phyloP scores from a whole-genome alignment of 1,140 invertebrate species.

The Bombus sibiricus region DNA sequence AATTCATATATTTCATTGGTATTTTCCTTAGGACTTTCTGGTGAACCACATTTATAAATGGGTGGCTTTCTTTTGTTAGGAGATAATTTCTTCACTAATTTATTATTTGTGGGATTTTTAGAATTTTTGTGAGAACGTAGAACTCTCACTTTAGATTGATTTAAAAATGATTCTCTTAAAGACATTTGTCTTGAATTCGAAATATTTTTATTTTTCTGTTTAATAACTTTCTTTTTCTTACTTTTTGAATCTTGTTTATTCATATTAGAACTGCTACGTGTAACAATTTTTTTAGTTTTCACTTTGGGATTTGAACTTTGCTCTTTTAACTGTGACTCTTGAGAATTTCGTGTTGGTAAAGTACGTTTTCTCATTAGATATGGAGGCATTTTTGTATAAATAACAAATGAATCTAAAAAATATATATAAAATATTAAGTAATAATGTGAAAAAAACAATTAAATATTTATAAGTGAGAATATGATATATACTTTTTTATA shows the following conservation, averaged over 20 bases:
- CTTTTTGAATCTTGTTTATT: not conserved
- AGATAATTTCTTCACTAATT: not conserved
- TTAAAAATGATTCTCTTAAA: slow-evolving; percentile 47
- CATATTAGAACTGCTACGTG: not conserved
- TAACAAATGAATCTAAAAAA: slow-evolving; percentile 22
- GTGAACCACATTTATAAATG: slow-evolving; percentile 39
- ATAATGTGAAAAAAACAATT: not conserved
- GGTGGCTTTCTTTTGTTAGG: slow-evolving; percentile 33
- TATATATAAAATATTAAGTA: not conserved
- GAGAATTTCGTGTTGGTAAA: not conserved
- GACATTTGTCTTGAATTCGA: slow-evolving; percentile 27
- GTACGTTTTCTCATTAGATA: slow-evolving; percentile 8
- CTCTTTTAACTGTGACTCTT: not conserved
- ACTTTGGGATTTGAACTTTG: not conserved
- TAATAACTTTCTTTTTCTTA: not conserved
- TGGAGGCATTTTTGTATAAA: not conserved
- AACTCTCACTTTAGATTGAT: not conserved
- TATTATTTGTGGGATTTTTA: slow-evolving; percentile 42
- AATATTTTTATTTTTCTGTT: not conserved
- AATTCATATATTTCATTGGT: slow-evolving; percentile 60
- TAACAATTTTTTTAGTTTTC: not conserved
- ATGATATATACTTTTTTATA: not conserved
- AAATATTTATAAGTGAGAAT: not conserved
- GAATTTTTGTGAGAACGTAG: slow-evolving; percentile 31
- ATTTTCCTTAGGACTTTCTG: slow-evolving; percentile 18